A percentile compares a stretch with the other conserved stretches of the same genome.
phyloP scores from a whole-genome alignment of 2,797 vertebrate genomes.

The Alcedo atthis region DNA sequence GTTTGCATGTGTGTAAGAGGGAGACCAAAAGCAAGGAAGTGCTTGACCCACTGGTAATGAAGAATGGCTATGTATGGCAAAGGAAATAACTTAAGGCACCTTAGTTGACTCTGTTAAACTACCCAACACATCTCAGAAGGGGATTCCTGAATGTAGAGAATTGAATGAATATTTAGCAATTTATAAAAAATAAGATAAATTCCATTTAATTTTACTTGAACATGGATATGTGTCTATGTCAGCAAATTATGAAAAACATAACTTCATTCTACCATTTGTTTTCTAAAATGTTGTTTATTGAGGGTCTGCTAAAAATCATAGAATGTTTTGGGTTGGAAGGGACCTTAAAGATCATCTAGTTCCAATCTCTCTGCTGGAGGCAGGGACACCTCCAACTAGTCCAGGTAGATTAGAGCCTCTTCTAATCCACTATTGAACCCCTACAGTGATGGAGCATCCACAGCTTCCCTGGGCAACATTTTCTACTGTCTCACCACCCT shows the following conservation, averaged over 20 bases:
- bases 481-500: too few relatives aligned
- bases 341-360: too few relatives aligned
- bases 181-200: neutral
- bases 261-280: neutral
- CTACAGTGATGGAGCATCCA: too few relatives aligned
- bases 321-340: too few relatives aligned
- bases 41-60: neutral
- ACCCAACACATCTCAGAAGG: neutral
- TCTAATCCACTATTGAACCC: too few relatives aligned
- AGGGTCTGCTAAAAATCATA: neutral
- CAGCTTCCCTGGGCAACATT: too few relatives aligned
- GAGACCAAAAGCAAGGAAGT: neutral
- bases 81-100: constrained; percentile 11
- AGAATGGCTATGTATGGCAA: neutral
- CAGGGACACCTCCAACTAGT: too few relatives aligned
- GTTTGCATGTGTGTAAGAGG: neutral
- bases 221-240: neutral
- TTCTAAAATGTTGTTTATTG: neutral
- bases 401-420: too few relatives aligned
- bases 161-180: neutral
- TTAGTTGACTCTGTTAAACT: neutral
- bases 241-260: neutral
- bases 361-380: too few relatives aligned
- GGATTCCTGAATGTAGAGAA: neutral
- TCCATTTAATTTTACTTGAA: neutral